Base-by-base conservation (phyloP, 2,888 invertebrate genomes). In the Leptura quadrifasciata region DNA sequence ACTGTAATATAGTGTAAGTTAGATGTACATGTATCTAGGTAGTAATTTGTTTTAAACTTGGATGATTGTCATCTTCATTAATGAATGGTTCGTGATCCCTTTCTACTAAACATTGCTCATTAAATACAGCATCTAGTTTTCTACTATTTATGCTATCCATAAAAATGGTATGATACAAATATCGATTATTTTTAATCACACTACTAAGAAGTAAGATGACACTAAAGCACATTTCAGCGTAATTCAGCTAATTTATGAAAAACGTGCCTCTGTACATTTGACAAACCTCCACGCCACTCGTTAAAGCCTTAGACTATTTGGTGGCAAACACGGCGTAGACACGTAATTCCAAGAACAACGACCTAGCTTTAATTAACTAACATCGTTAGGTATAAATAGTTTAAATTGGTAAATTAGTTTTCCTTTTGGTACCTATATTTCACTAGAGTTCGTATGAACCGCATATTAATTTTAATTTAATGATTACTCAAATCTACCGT, bases 321-420 rank as follows among this genome's bases (percentile, higher is more conserved):
- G 69, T 71, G 63, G 65, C 71, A 57, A 75, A 75, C 68, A 57
- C 31, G 21, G 61, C 52, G 75, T 65, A 64, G 70, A 75, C 71
- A 75, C 58, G 75, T 75, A 75, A 71, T 75, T 75, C 71, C 75
- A 71, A 71, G 75, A 75, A 75, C 67, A 75, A 75, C 75, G 75
- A 71, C 75, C 75, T 57, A 31, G 65, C 54, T 71, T 71, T 71
- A 75, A 75, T 75, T 75, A 75, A 75, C 71, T 75, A 75, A 75
- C 71, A 64, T 75, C 75, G 75, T 75, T 75, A 75, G 65, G 71
- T 75, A 75, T 75, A 71, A 75, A 75, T 75, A 75, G 75, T 75
- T 75, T 75, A 71, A 71, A 65, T 71, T 65, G 54, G 58, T 65
- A 75, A 75, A 75, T 75, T 75, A 71, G 68, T 61, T 74, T 74